These are phyloP conservation scores for Polyodon spathula DNA, from an alignment of 2,113 vertebrate genomes.

Conservation along the genomic window DNA sequence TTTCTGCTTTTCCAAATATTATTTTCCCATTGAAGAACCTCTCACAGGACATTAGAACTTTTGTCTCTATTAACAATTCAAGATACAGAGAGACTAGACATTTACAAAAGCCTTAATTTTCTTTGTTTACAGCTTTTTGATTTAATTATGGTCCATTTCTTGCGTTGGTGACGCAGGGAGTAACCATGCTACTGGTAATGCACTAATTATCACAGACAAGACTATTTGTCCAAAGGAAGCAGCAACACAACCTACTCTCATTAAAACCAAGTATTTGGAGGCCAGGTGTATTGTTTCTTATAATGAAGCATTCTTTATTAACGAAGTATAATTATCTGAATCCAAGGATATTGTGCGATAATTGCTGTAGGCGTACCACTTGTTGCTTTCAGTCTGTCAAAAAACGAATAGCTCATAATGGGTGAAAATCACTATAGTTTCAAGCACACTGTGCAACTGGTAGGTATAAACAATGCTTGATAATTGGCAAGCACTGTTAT, in stretches of 20 bases:
- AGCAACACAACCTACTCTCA: neutral
- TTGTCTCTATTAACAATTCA: slow-evolving; percentile 64
- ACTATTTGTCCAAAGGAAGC: neutral
- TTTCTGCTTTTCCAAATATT: slow-evolving; percentile 28
- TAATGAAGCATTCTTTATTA: too few species aligned
- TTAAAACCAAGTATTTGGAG: neutral
- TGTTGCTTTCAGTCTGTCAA: too few species aligned
- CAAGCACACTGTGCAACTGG: too few species aligned
- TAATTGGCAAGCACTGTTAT: too few species aligned
- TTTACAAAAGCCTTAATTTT: slow-evolving; percentile 37
- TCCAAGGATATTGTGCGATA: too few species aligned
- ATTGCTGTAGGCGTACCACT: too few species aligned
- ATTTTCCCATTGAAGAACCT: slow-evolving; percentile 45
- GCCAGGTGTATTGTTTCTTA: neutral
- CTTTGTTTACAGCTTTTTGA: slow-evolving; percentile 34
- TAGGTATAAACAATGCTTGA: too few species aligned
- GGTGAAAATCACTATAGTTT: too few species aligned
- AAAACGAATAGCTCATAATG: too few species aligned
- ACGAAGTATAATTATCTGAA: too few species aligned
- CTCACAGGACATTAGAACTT: slow-evolving; percentile 56
- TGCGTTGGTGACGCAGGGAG: slow-evolving; percentile 11
- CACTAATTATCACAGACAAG: neutral
- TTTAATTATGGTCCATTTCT: slow-evolving; percentile 41
- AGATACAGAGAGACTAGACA: slow-evolving; percentile 43
- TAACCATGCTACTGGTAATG: slow-evolving; percentile 5